Evolutionary conservation across 2,113 vertebrate species (phyloP), one percentile per base, ranked within the genome.

Genomic region (Cephalopholis sonnerati): DNA sequence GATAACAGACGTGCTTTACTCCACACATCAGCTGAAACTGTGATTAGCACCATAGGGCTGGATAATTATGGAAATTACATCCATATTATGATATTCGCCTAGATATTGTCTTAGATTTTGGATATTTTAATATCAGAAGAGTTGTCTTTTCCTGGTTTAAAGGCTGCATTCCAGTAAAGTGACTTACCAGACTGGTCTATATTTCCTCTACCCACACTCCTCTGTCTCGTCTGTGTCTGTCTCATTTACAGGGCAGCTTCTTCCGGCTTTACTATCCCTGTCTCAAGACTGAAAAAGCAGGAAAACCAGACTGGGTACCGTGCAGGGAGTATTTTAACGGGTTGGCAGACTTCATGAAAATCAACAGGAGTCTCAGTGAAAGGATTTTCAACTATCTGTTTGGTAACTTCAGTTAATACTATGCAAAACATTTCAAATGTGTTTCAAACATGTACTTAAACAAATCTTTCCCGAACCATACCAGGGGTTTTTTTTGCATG

Each of bases 191-290:
- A n/a, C n/a, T n/a, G n/a, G n/a, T n/a, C n/a, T n/a, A n/a, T n/a
- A n/a, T n/a, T n/a, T n/a, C n/a, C n/a, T n/a, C n/a, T n/a, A n/a
- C n/a, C n/a, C n/a, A n/a, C n/a, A n/a, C n/a, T n/a, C n/a, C n/a
- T n/a, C 2, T 24, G 22, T 64, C 1, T 71, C 7, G 15, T 18
- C 0, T 6, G 1, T 24, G 9, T 77, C 1, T 57, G 44, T 71
- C 11, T 71, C 17, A 0, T n/a, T 29, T 18, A 55, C 79, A 99
- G 98, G 97, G 98, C 57, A 96, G 88, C 63, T 98, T 99, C 83
- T 90, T 99, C 79, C 96, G 97, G 22, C 92, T 99, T 1, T 99
- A 96, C 93, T 99, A 99, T 82, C 98, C 98, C 1, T 96, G 97
- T 1, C 86, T 95, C 29, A 74, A 94, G 44, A 84, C 64, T 0